Evolutionary conservation across 2,888 invertebrate genomes (phyloP), one percentile per base, ranked within the genome.

Genomic region (Platypus cylindrus): DNA sequence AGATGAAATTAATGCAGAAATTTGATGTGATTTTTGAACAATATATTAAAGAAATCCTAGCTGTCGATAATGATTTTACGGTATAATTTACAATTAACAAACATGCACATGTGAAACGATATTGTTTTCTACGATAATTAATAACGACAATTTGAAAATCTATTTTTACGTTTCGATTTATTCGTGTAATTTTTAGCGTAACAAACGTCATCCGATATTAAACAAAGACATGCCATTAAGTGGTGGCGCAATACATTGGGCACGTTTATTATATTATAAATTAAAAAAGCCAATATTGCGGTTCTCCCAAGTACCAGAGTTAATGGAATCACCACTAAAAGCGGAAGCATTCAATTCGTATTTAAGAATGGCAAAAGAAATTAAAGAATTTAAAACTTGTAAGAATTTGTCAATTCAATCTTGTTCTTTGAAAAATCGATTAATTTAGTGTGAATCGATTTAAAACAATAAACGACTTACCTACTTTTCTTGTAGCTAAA

Each of bases 201-300:
- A 63, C 44, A 69, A 71, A 16, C 66, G 71, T 42, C 63, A 68
- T 42, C 85, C 85, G 0, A 79, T 83, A 0, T 56, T 84, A 18
- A 68, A 81, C 15, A 73, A 77, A 36, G 73, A 83, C 51, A 80
- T 84, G 48, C 83, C 89, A 0, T 78, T 81, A 0, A 70, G 75
- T n/a, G 76, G 83, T 3, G 89, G 91, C 5, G 71, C 84, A 12
- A 83, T 93, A 43, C 81, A 76, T 56, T 93, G 91, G 91, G 79
- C 78, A 9, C 69, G 85, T 27, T 70, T 81, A 34, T 64, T 91
- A 12, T 83, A 85, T 52, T 72, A 78, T 46, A 75, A 76, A 45
- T 69, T 93, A 48, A 89, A 86, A 56, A 73, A 71, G 43, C 79
- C 89, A 0, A 77, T 89, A 15, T 63, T 89, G 50, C 75, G 73